Percentiles rank a stretch among this genome's conserved stretches.
Conservation (phyloP, 2,888 invertebrate species). For the Sericinus montela region DNA sequence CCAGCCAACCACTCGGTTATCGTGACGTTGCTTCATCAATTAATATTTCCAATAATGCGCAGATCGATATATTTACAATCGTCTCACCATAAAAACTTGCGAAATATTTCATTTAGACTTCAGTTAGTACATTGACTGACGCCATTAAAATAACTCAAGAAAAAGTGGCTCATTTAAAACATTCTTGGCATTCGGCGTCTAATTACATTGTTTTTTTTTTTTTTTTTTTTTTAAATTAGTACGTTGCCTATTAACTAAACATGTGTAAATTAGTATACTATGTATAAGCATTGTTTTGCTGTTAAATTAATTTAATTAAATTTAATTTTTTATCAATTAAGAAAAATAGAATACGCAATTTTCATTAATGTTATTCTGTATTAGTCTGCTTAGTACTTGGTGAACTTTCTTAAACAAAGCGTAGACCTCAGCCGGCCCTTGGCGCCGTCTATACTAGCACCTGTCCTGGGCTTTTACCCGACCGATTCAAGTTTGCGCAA, state of each 20-base stretch:
- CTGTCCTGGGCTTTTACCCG: constrained; percentile 6
- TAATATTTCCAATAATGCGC: too few species aligned
- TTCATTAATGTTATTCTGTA: too few species aligned
- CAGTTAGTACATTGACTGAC: neutral
- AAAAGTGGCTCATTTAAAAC: neutral
- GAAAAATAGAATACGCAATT: too few species aligned
- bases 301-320: too few species aligned
- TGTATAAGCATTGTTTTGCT: too few species aligned
- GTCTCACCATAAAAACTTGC: neutral
- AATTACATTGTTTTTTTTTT: neutral
- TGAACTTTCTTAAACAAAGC: neutral
- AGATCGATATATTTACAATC: too few species aligned
- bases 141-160: neutral
- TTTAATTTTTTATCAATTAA: too few species aligned
- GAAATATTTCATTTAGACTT: neutral
- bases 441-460: constrained; percentile 20
- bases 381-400: neutral
- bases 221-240: too few species aligned
- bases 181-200: neutral
- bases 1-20: too few species aligned
- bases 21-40: too few species aligned
- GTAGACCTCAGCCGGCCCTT: constrained; percentile 15
- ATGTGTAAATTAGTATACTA: too few species aligned
- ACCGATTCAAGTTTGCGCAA: neutral
- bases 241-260: too few species aligned